Conservation (phyloP, 2,113 vertebrate genomes). For the Zosterops pallidus region DNA sequence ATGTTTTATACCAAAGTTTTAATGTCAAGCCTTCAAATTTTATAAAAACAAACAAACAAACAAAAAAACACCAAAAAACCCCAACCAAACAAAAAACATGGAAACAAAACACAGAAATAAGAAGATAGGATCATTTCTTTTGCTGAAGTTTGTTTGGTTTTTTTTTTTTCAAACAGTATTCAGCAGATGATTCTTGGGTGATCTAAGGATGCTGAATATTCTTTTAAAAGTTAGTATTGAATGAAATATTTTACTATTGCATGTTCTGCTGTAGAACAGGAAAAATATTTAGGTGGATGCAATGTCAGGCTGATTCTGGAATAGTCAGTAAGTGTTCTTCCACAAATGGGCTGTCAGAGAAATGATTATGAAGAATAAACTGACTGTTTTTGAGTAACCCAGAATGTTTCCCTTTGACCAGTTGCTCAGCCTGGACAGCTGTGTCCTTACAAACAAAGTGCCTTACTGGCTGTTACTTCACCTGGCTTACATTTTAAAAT, state of each 20-base stretch:
- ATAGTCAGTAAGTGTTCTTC: neutral
- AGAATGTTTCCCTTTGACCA: conserved; percentile 13
- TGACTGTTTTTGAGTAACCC: neutral
- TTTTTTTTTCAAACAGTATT: neutral
- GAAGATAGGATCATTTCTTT: conserved; percentile 50
- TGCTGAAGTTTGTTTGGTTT: neutral
- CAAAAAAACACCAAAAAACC: neutral
- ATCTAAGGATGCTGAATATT: conserved; percentile 12
- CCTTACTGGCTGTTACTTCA: conserved; percentile 74
- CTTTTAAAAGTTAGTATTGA: conserved; percentile 16
- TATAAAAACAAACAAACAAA: neutral
- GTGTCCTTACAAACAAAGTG: conserved; percentile 71
- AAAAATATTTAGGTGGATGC: neutral
- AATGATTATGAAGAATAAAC: neutral
- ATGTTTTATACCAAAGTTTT: conserved; percentile 78
- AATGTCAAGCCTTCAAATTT: conserved; percentile 69
- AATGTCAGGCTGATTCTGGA: neutral
- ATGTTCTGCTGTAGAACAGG: neutral
- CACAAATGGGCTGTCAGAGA: neutral
- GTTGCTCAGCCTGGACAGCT: conserved; percentile 40
- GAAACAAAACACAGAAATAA: neutral
- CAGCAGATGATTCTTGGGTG: conserved; percentile 35
- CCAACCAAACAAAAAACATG: neutral
- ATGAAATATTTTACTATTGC: neutral
- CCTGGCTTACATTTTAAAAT: conserved; percentile 45